Percentiles rank a stretch among this genome's conserved stretches.
phyloP scores from a whole-genome alignment of 2,888 invertebrate genomes.

The Emmelina monodactyla region DNA sequence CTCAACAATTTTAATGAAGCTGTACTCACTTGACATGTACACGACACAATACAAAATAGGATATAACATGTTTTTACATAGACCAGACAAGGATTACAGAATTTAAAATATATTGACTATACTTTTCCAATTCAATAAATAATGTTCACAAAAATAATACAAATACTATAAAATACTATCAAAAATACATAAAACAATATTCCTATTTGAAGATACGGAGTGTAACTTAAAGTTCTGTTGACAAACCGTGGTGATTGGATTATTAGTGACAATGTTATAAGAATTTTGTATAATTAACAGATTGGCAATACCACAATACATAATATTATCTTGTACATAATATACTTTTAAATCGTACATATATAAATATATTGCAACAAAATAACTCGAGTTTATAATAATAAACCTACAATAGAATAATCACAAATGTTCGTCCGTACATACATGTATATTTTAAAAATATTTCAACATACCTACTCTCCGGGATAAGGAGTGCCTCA shows the following conservation, averaged over 20 bases:
- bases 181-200: constrained; percentile 2
- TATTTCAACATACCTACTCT: constrained; percentile 34
- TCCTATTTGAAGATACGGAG: neutral
- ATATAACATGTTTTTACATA: constrained; percentile 13
- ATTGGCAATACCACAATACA: neutral
- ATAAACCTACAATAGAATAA: constrained; percentile 33
- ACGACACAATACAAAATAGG: constrained; percentile 11
- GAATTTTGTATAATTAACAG: too few relatives aligned
- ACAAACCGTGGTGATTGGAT: neutral
- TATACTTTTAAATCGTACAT: constrained; percentile 11
- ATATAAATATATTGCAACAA: constrained; percentile 25
- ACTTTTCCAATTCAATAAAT: constrained; percentile 1
- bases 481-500: constrained; percentile 57
- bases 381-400: constrained; percentile 27
- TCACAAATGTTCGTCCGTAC: constrained; percentile 42
- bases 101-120: neutral
- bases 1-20: constrained; percentile 13
- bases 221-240: constrained; percentile 1
- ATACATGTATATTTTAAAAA: constrained; percentile 30
- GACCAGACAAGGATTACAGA: constrained; percentile 13
- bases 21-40: constrained; percentile 26
- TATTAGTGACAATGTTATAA: neutral
- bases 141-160: constrained; percentile 3
- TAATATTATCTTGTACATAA: constrained; percentile 9
- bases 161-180: constrained; percentile 4